A percentile compares a stretch with the other conserved stretches of the same genome.
These are phyloP conservation scores for Carcinoscorpius rotundicauda DNA, from an alignment of 1,140 invertebrate species.

Conservation along the genomic window DNA sequence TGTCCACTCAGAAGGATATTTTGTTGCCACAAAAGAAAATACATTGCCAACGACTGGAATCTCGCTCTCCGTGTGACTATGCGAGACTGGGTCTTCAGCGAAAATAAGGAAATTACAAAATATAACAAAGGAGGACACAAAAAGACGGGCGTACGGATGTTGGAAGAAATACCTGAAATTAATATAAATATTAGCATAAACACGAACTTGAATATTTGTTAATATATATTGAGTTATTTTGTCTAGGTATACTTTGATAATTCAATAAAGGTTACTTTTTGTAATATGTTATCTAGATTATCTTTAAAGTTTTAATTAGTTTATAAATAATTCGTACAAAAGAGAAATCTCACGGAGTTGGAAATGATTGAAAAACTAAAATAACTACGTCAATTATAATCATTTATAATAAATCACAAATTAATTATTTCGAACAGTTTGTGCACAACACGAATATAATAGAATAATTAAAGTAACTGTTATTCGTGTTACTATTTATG, in stretches of 20 bases:
- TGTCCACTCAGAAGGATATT: constrained; percentile 38
- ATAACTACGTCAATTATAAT: too few species aligned
- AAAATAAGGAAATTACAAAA: constrained; percentile 46
- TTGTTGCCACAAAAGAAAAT: constrained; percentile 41
- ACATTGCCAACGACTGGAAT: constrained; percentile 43
- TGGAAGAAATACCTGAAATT: constrained; percentile 40
- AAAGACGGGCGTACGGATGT: constrained; percentile 41
- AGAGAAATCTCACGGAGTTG: not conserved
- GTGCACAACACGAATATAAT: too few species aligned
- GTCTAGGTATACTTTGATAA: not conserved
- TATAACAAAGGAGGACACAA: constrained; percentile 41
- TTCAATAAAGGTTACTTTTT: not conserved
- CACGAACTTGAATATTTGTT: not conserved
- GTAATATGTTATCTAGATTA: not conserved
- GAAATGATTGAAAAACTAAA: not conserved
- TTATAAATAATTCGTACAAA: not conserved
- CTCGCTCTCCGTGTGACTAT: constrained; percentile 40
- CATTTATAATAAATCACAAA: too few species aligned
- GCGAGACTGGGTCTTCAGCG: constrained; percentile 45
- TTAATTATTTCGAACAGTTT: too few species aligned
- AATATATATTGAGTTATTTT: not conserved
- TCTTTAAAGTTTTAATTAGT: not conserved
- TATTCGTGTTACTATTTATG: too few species aligned
- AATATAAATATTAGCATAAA: constrained; percentile 4
- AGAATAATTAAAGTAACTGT: too few species aligned